Evolutionary conservation across 2,888 invertebrate genomes (phyloP).

Genomic region (Cordilura impudica): DNA sequence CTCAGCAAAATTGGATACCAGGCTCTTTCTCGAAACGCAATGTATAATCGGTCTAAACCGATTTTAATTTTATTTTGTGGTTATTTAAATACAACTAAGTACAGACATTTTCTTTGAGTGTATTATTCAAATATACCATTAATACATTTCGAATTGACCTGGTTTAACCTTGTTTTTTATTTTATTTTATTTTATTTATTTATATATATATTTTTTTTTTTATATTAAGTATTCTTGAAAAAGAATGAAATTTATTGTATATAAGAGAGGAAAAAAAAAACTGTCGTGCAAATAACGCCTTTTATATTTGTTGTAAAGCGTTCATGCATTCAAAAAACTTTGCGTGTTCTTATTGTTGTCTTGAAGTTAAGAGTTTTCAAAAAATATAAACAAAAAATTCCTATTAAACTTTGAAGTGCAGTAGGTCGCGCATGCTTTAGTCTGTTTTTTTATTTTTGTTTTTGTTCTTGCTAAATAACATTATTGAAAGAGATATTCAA

Average conservation of each 20-base stretch:
- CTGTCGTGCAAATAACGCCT: conserved; percentile 48
- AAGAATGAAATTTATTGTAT: no score
- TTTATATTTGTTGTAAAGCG: conserved; percentile 31
- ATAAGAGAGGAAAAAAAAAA: conserved; percentile 17
- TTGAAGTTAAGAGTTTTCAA: conserved; percentile 8
- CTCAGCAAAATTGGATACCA: no score
- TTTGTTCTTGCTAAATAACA: conserved; percentile 10
- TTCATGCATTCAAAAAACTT: conserved; percentile 12
- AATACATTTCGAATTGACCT: conserved; percentile 54
- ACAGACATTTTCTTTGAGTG: neutral
- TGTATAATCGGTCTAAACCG: no score
- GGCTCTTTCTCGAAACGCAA: no score
- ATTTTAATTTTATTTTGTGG: no score
- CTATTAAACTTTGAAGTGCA: conserved; percentile 51
- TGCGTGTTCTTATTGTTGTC: conserved; percentile 17
- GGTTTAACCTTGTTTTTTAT: conserved; percentile 44
- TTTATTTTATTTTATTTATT: neutral
- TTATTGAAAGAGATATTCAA: neutral
- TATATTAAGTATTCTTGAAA: no score
- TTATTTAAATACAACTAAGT: no score
- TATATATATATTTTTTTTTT: no score
- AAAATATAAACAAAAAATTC: neutral
- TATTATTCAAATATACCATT: neutral
- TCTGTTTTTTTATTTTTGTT: conserved; percentile 29
- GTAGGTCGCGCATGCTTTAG: conserved; percentile 58